Conservation (phyloP, 2,888 invertebrate genomes). For the Drosophila aldrichi region DNA sequence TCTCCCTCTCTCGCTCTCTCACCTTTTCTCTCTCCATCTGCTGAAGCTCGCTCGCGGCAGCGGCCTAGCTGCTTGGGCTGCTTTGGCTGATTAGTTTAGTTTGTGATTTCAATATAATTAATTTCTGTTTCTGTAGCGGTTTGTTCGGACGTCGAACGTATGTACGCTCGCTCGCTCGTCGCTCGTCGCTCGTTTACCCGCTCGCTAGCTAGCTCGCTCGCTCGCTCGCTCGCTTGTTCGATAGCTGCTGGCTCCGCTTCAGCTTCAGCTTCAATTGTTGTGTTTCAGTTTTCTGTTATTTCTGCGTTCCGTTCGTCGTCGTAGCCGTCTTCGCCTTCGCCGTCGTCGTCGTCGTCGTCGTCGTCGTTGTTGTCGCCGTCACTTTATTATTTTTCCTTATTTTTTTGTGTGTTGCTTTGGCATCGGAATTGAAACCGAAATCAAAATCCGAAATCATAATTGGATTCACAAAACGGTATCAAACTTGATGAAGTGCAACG, state of each 20-base stretch:
- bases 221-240: slow-evolving; percentile 29
- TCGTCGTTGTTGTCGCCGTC: slow-evolving; percentile 9
- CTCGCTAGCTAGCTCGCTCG: slow-evolving; percentile 29
- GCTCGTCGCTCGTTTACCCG: slow-evolving; percentile 23
- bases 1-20: neutral
- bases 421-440: slow-evolving; percentile 33
- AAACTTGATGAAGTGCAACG: slow-evolving; percentile 29
- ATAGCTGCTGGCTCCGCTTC: slow-evolving; percentile 37
- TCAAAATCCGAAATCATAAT: slow-evolving; percentile 12
- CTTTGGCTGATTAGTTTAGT: slow-evolving; percentile 77
- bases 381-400: slow-evolving; percentile 8
- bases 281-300: slow-evolving; percentile 60
- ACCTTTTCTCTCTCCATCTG: neutral
- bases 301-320: slow-evolving; percentile 46
- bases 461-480: slow-evolving; percentile 18
- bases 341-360: slow-evolving; percentile 5
- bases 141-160: slow-evolving; percentile 72
- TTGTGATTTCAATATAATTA: slow-evolving; percentile 80
- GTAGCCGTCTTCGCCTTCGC: neutral
- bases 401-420: slow-evolving; percentile 23
- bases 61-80: slow-evolving; percentile 41
- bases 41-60: slow-evolving; percentile 51
- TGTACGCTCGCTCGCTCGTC: slow-evolving; percentile 41
- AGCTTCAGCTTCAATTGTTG: slow-evolving; percentile 45
- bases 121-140: slow-evolving; percentile 78